Evolutionary conservation across 2,113 vertebrate species (phyloP).

Genomic region (Pyrgilauda ruficollis): DNA sequence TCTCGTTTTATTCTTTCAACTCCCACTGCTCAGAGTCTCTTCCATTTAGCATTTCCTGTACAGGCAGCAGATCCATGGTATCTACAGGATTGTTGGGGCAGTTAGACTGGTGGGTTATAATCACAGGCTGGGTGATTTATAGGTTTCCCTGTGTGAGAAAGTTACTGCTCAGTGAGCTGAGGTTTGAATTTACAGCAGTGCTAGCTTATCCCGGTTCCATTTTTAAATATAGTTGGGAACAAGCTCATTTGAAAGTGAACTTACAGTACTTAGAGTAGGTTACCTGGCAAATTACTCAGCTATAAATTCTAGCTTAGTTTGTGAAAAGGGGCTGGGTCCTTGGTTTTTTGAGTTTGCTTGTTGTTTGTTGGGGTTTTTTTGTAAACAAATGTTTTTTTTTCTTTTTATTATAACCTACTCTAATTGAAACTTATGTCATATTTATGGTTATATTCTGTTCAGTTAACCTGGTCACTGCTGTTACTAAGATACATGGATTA

Average conservation of each 20-base stretch:
- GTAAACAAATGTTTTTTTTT: background rate
- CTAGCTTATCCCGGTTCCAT: background rate
- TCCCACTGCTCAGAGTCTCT: background rate
- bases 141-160: background rate
- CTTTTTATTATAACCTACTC: background rate
- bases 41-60: background rate
- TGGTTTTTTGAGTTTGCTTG: background rate
- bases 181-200: background rate
- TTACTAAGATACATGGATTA: background rate
- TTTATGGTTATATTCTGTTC: background rate
- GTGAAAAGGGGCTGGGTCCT: background rate
- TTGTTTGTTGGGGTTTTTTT: background rate
- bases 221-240: background rate
- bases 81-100: background rate
- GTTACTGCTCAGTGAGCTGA: background rate
- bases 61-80: background rate
- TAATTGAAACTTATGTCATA: background rate
- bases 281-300: background rate
- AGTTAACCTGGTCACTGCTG: background rate
- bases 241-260: conserved; percentile 10
- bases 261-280: background rate
- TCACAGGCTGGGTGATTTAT: background rate
- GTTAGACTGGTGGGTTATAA: conserved; percentile 1
- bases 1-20: background rate
- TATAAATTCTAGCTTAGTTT: background rate